Base-by-base conservation (phyloP, 2,888 invertebrate species). In the Chydorus sphaericus region DNA sequence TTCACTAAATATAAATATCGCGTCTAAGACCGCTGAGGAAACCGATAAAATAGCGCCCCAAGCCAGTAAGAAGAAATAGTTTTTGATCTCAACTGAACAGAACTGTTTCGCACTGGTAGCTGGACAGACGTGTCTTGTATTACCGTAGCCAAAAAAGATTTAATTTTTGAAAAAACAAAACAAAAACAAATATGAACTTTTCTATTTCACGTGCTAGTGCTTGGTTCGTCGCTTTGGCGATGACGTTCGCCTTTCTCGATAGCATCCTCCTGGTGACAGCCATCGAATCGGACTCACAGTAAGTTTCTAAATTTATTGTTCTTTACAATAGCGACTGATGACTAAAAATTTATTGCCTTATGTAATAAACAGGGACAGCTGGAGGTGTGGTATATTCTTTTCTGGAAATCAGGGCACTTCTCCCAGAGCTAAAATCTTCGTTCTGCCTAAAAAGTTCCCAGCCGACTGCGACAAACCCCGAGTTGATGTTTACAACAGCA, bases 351-450 rank as follows among this genome's bases (percentile, higher is more conserved):
- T 10, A n/a, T 7, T 39, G 8, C 8, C 39, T 39, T 6, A n/a
- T 26, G 20, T 26, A 1, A 2, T 16, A 20, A 26, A 16, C 16
- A 56, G 56, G n/a, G 33, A 53, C 20, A 55, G 48, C 44, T 57
- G 57, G 57, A 31, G 54, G 20, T 57, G 57, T 28, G 57, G 57
- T 5, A 57, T 57, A 29, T 57, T 57, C 29, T 57, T 57, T 20
- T 54, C 57, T 48, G 54, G 57, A 16, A 39, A 53, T 48, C 44
- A 30, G 6, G 57, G 57, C 26, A 38, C 36, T 14, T n/a, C 39
- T 31, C 57, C 57, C 2, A 18, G 48, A 14, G 57, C 57, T 8
- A 57, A 57, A 54, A 37, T 57, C 18, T 57, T 44, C 49, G 28
- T 57, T 16, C 23, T 57, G 48, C 57, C 57, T 10, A 54, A 48